These are phyloP conservation scores for Hydropsyche betteni DNA, from an alignment of 2,888 invertebrate species.

Conservation along the genomic window DNA sequence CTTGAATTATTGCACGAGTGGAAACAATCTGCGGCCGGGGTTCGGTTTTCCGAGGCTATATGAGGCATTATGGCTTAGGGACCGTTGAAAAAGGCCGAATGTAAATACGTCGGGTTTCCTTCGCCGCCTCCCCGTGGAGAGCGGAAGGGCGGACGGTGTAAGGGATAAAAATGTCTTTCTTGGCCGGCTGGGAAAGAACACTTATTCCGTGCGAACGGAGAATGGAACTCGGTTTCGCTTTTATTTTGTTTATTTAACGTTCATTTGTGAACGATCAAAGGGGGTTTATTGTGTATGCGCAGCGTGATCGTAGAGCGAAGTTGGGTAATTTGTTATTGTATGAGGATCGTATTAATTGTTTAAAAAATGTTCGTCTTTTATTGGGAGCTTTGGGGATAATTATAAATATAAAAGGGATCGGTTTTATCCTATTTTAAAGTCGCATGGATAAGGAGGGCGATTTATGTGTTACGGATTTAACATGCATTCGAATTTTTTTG, in stretches of 20 bases:
- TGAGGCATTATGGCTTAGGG: conserved; percentile 1
- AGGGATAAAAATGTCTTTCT: conserved; percentile 26
- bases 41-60: background rate
- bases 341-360: no score
- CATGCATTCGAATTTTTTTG: no score
- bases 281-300: background rate
- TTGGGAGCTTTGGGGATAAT: no score
- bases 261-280: conserved; percentile 3
- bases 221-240: background rate
- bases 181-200: background rate
- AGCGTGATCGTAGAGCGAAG: background rate
- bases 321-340: no score
- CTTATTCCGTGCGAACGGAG: conserved; percentile 1
- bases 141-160: conserved; percentile 5
- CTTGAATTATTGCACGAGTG: conserved; percentile 39
- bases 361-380: no score
- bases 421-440: no score
- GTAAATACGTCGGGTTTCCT: conserved; percentile 20
- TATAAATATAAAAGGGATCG: no score
- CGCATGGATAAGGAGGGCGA: no score
- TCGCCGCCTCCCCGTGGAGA: background rate
- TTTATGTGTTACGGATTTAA: no score
- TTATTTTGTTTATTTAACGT: conserved; percentile 15
- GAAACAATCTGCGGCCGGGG: conserved; percentile 36
- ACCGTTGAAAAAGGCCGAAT: conserved; percentile 18